These are phyloP conservation scores for Microctenopoma lineatum DNA, from an alignment of 2,797 vertebrate genomes.

Conservation along the genomic window DNA sequence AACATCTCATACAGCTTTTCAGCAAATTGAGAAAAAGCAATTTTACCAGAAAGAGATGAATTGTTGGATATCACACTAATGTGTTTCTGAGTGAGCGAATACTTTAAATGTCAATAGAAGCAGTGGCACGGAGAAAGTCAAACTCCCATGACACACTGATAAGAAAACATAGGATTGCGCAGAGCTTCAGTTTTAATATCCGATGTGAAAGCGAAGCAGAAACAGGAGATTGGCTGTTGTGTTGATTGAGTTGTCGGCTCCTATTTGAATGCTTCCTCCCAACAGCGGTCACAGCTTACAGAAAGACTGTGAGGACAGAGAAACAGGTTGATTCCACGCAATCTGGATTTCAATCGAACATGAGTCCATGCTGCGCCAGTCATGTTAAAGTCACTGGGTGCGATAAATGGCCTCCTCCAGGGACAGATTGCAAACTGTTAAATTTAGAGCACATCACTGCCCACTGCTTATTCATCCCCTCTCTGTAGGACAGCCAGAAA, in stretches of 20 bases:
- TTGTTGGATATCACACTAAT: slow-evolving; percentile 28
- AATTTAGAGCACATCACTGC: slow-evolving; percentile 56
- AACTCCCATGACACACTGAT: slow-evolving; percentile 31
- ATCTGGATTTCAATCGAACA: slow-evolving; percentile 57
- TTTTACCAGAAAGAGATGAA: slow-evolving; percentile 49
- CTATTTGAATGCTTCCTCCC: slow-evolving; percentile 39
- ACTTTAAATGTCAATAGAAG: slow-evolving; percentile 51
- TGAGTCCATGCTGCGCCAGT: slow-evolving; percentile 36
- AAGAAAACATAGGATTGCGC: slow-evolving; percentile 32
- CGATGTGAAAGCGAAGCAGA: slow-evolving; percentile 32
- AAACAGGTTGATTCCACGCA: slow-evolving; percentile 31
- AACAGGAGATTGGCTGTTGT: slow-evolving; percentile 45
- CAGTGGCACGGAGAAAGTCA: slow-evolving; percentile 1
- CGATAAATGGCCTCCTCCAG: slow-evolving; percentile 56
- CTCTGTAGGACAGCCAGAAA: slow-evolving; percentile 38
- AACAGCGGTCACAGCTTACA: slow-evolving; percentile 43
- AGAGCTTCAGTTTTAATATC: slow-evolving; percentile 55
- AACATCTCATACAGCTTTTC: slow-evolving; percentile 28
- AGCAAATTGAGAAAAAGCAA: slow-evolving; percentile 51
- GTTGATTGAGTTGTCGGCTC: slow-evolving; percentile 41
- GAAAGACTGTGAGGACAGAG: slow-evolving; percentile 45
- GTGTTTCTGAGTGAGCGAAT: slow-evolving; percentile 31
- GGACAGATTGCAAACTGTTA: slow-evolving; percentile 53
- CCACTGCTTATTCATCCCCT: slow-evolving; percentile 30
- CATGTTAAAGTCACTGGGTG: slow-evolving; percentile 47